These are phyloP conservation scores for Trachymyrmex septentrionalis DNA, from an alignment of 1,140 invertebrate species.

Conservation along the genomic window DNA sequence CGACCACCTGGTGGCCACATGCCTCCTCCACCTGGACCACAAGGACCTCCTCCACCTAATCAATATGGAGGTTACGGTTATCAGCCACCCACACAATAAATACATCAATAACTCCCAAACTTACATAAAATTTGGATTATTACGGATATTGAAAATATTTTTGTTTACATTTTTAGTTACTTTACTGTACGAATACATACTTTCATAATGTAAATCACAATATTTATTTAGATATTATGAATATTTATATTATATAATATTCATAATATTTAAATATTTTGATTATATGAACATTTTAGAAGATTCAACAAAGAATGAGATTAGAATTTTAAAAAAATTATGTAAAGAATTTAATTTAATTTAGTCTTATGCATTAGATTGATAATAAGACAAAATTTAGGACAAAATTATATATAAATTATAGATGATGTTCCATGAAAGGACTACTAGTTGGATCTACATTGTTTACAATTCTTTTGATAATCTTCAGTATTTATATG, in stretches of 20 bases:
- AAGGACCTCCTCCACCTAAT: constrained; percentile 85
- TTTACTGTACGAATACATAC: background rate
- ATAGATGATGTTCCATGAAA: background rate
- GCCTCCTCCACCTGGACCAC: constrained; percentile 85
- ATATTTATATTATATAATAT: background rate
- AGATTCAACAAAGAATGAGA: constrained; percentile 10
- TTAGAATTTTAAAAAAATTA: background rate
- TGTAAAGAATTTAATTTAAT: constrained; percentile 23
- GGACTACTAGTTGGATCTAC: background rate
- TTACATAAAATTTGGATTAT: constrained; percentile 31
- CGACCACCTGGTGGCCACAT: constrained; percentile 84
- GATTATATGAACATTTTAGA: constrained; percentile 6
- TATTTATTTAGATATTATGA: constrained; percentile 15
- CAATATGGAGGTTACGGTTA: constrained; percentile 86
- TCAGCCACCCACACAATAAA: constrained; percentile 86
- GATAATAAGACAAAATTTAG: constrained; percentile 7
- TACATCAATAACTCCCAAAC: constrained; percentile 55
- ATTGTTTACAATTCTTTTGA: constrained; percentile 17
- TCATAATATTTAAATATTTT: constrained; percentile 7
- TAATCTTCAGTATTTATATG: constrained; percentile 17
- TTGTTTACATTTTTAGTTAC: constrained; percentile 6
- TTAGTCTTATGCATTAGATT: background rate
- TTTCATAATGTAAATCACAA: constrained; percentile 28
- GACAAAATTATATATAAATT: constrained; percentile 45
- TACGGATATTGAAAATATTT: constrained; percentile 23